Percentiles rank a stretch among this genome's conserved stretches.
Evolutionary conservation across 2,113 vertebrate species (phyloP).

Genomic region (Trichomycterus rosablanca): DNA sequence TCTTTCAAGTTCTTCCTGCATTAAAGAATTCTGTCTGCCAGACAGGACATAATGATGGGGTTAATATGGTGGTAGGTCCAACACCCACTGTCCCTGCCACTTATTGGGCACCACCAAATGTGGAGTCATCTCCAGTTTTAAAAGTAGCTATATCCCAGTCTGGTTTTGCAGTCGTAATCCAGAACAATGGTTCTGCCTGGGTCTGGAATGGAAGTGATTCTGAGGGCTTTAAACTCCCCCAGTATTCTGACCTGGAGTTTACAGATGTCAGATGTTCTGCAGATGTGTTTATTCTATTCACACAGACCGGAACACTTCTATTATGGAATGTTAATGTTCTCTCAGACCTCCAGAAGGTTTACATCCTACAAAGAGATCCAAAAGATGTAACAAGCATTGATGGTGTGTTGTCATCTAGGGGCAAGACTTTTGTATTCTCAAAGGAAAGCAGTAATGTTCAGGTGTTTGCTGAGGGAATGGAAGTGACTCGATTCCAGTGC

Average conservation of each 20-base stretch:
- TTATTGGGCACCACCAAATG: conserved; percentile 30
- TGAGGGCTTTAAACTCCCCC: conserved; percentile 40
- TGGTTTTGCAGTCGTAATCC: conserved; percentile 50
- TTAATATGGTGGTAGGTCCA: conserved; percentile 54
- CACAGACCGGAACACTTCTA: conserved; percentile 53
- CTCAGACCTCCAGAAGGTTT: conserved; percentile 53
- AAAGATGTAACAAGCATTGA: neutral
- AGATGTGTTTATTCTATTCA: conserved; percentile 58
- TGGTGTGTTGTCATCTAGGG: conserved; percentile 48
- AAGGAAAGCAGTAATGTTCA: conserved; percentile 45
- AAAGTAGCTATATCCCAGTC: conserved; percentile 49
- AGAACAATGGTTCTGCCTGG: conserved; percentile 59
- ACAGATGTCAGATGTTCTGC: conserved; percentile 52
- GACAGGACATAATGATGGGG: conserved; percentile 43
- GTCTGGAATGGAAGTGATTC: conserved; percentile 53
- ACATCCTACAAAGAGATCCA: conserved; percentile 24
- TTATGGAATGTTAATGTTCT: conserved; percentile 52
- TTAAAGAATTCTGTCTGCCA: conserved; percentile 52
- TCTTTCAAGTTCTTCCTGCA: conserved; percentile 54
- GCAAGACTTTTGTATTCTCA: conserved; percentile 61
- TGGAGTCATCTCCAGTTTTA: conserved; percentile 22
- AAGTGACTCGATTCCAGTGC: conserved; percentile 51
- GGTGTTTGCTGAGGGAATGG: conserved; percentile 52
- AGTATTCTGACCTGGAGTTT: conserved; percentile 51
- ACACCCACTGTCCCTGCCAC: conserved; percentile 51